Conservation (phyloP, 2,888 invertebrate species). For the Nasonovia ribisnigri region DNA sequence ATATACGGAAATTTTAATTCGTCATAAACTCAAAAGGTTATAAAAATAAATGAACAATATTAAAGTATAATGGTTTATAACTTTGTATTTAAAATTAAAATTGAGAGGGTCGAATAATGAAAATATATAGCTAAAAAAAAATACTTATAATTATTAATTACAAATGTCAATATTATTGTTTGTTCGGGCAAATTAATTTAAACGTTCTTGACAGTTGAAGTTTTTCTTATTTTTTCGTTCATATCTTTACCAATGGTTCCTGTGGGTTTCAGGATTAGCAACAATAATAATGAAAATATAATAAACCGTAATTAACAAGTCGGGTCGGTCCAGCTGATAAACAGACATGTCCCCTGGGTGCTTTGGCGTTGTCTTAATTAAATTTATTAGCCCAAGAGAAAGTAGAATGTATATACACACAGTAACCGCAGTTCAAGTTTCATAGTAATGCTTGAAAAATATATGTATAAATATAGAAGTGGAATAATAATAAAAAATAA, state of each 20-base stretch:
- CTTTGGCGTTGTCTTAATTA: conserved; percentile 62
- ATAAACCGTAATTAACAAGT: conserved; percentile 64
- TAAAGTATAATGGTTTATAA: not conserved
- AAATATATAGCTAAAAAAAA: not conserved
- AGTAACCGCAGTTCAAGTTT: conserved; percentile 41
- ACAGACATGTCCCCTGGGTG: conserved; percentile 54
- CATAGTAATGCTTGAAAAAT: conserved; percentile 2
- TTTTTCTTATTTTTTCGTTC: conserved; percentile 27
- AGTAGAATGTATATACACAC: conserved; percentile 23
- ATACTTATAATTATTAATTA: conserved; percentile 37
- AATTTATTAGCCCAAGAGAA: conserved; percentile 55
- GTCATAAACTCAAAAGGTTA: conserved; percentile 12
- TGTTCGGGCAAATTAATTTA: conserved; percentile 15
- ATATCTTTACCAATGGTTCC: conserved; percentile 40
- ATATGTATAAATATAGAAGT: not conserved
- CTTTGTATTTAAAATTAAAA: not conserved
- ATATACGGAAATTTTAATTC: conserved; percentile 34
- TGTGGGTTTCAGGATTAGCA: conserved; percentile 53
- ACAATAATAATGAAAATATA: conserved; percentile 64
- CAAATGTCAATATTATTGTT: conserved; percentile 42
- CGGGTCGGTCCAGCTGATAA: conserved; percentile 55
- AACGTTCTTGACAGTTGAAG: conserved; percentile 26
- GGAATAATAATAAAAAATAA: not conserved
- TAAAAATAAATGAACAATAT: conserved; percentile 14
- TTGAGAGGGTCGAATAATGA: not conserved